These are phyloP conservation scores for Monopterus albus DNA, from an alignment of 2,113 vertebrate species.

Conservation along the genomic window DNA sequence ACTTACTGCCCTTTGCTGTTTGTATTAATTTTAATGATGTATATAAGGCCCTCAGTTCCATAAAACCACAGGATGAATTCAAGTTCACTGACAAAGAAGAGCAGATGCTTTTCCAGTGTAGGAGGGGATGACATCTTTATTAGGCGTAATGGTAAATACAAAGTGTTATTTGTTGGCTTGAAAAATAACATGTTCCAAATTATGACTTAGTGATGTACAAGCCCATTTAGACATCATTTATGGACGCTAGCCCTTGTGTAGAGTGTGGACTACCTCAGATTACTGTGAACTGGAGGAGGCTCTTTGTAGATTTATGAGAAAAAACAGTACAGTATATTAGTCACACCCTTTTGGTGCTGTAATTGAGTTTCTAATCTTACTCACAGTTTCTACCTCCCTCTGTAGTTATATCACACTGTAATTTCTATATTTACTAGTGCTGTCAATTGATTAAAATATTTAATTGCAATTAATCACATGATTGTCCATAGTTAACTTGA, in stretches of 20 bases:
- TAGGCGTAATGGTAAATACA: not conserved
- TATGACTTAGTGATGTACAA: not conserved
- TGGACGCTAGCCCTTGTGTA: not conserved
- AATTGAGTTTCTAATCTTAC: conserved; percentile 23
- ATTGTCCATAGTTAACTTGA: too few species aligned
- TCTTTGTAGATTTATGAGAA: conserved; percentile 39
- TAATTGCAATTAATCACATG: too few species aligned
- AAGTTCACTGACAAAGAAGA: not conserved
- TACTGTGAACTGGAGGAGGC: conserved; percentile 11
- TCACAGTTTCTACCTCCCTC: conserved; percentile 22
- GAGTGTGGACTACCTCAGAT: conserved; percentile 24
- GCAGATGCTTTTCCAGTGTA: not conserved
- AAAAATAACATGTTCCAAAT: conserved; percentile 13
- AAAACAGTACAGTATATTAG: conserved; percentile 16
- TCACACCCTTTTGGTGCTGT: conserved; percentile 42
- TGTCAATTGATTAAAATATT: too few species aligned
- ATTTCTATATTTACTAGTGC: conserved; percentile 36
- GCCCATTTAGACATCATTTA: conserved; percentile 13
- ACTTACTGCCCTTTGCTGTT: conserved; percentile 3
- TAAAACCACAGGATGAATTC: not conserved
- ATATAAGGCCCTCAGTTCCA: not conserved
- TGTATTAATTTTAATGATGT: not conserved
- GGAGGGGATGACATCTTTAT: conserved; percentile 7
- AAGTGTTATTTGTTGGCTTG: not conserved
- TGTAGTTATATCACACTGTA: conserved; percentile 23